phyloP scores from a whole-genome alignment of 2,797 vertebrate genomes.

The Neosilurus hyrtlii region DNA sequence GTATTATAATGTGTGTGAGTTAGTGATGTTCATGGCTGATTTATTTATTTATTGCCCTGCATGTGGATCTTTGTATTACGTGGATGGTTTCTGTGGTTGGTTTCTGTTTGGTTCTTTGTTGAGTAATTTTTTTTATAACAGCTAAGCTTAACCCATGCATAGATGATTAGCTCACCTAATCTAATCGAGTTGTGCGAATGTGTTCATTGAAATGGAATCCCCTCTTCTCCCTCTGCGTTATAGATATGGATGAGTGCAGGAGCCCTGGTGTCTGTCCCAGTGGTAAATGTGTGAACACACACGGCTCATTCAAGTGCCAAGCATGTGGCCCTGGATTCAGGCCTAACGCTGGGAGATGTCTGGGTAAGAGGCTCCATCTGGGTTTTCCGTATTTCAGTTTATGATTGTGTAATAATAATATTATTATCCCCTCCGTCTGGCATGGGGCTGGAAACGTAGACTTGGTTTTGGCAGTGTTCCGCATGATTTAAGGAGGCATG shows the following conservation, averaged over 20 bases:
- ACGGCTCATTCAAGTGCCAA: constrained; percentile 75
- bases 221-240: constrained; percentile 25
- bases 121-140: neutral
- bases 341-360: constrained; percentile 68
- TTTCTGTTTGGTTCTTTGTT: constrained; percentile 16
- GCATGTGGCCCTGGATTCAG: constrained; percentile 68
- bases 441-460: constrained; percentile 46
- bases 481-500: constrained; percentile 51
- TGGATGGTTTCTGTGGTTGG: constrained; percentile 10
- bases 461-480: constrained; percentile 55
- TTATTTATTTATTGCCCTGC: neutral
- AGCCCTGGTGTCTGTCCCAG: constrained; percentile 67
- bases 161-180: constrained; percentile 22
- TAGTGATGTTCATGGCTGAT: constrained; percentile 7
- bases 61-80: constrained; percentile 19
- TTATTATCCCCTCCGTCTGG: constrained; percentile 51
- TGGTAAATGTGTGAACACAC: constrained; percentile 72
- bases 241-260: constrained; percentile 77
- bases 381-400: constrained; percentile 59
- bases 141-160: constrained; percentile 1
- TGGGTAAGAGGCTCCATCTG: constrained; percentile 68
- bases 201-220: constrained; percentile 46
- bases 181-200: constrained; percentile 27
- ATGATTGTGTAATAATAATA: constrained; percentile 55
- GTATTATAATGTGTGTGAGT: constrained; percentile 36